phyloP scores from a whole-genome alignment of 2,113 vertebrate species.

The Haemorhous mexicanus region DNA sequence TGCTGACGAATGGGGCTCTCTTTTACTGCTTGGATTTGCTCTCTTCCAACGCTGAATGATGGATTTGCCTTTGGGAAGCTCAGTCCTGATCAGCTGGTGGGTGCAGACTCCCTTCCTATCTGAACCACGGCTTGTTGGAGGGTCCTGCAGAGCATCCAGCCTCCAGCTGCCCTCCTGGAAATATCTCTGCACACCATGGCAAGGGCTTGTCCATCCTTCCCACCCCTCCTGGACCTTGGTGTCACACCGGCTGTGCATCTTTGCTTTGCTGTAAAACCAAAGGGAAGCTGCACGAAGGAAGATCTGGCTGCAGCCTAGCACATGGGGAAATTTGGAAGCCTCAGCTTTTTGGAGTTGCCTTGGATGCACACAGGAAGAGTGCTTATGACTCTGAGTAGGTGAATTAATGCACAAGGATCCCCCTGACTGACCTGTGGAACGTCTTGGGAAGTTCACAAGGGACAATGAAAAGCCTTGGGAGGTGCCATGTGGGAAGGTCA shows the following conservation, averaged over 20 bases:
- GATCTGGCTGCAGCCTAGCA: neutral
- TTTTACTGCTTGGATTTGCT: neutral
- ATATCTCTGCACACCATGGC: accelerated
- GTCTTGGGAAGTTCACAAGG: neutral
- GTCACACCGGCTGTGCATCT: neutral
- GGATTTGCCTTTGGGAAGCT: neutral
- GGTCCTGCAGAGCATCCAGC: neutral
- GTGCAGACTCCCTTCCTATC: neutral
- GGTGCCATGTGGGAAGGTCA: neutral
- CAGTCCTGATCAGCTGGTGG: neutral
- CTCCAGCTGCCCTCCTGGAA: neutral
- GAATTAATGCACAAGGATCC: neutral
- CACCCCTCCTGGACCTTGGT: neutral
- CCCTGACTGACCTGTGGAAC: neutral
- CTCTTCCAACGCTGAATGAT: accelerated
- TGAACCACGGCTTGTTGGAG: neutral
- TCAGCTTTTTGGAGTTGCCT: neutral
- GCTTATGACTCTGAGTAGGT: accelerated
- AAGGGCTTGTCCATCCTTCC: accelerated
- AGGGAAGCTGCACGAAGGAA: neutral
- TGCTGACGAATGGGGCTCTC: neutral
- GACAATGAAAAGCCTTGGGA: neutral
- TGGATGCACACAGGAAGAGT: neutral
- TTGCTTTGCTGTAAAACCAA: neutral
- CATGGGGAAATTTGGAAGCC: neutral